Evolutionary conservation across 2,888 invertebrate genomes (phyloP), one percentile per base, ranked within the genome.

Genomic region (Drosophila paracracens): DNA sequence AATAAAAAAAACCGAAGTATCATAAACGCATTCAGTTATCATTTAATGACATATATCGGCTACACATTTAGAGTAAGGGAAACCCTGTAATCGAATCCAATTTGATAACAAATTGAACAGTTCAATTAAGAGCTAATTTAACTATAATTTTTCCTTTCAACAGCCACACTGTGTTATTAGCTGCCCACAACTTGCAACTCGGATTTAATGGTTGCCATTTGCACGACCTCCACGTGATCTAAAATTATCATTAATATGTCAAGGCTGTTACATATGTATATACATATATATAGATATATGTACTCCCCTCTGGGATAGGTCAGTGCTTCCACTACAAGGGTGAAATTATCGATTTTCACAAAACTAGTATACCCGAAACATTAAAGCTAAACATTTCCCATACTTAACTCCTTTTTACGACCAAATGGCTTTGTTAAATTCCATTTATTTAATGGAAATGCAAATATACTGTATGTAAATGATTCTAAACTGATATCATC

Each of bases 121-220:
- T 54, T 62, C 65, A 75, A 71, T 71, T 79, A 79, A 79, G 68
- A 65, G 51, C 61, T 59, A 61, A 78, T 77, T 74, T 66, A 64
- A 74, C 61, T 59, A 52, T 33, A 33, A 11, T 31, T 18, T 43
- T 57, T 57, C 60, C 33, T 66, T 63, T 76, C 38, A 61, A 58
- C 46, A 27, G 31, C 40, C 18, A 27, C 60, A 50, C 48, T 60
- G 52, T 46, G 50, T 57, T 50, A 64, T 60, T 60, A 61, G 53
- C 40, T 27, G 31, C 67, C 53, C 10, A 43, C 58, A 66, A 46
- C 16, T 52, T 35, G 43, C 0, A 63, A 60, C 31, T 46, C 6
- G 21, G 11, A 53, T 57, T 76, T 72, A 25, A 64, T 68, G 53
- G 43, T 38, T 59, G 43, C 25, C 25, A 54, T 64, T 70, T 36